These are phyloP conservation scores for Xestia xanthographa DNA, from an alignment of 2,888 invertebrate species.

Conservation along the genomic window DNA sequence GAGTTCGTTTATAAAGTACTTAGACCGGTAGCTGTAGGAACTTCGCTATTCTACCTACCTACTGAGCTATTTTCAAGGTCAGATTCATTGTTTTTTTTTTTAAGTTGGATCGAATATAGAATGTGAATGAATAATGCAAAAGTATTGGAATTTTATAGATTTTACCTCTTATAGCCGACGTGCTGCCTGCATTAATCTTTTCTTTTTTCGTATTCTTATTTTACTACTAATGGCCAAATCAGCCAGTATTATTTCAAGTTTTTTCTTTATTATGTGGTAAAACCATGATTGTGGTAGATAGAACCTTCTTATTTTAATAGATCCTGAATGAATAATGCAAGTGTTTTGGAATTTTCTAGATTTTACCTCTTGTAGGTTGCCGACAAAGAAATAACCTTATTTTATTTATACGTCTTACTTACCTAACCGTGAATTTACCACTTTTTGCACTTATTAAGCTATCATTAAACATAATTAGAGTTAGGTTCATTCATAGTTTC, in stretches of 20 bases:
- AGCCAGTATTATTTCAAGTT: no score
- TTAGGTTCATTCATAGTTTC: constrained; percentile 8
- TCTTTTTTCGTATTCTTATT: no score
- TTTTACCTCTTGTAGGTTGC: constrained; percentile 15
- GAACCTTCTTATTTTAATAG: no score
- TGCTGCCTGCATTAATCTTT: no score
- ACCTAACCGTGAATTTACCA: constrained; percentile 32
- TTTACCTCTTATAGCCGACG: constrained; percentile 12
- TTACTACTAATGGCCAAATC: no score
- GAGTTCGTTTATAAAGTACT: background rate
- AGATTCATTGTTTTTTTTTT: background rate
- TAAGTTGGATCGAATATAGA: background rate
- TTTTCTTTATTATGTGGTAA: no score
- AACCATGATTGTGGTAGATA: no score
- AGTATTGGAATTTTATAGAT: background rate
- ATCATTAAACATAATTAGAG: constrained; percentile 31
- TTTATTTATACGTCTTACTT: constrained; percentile 3
- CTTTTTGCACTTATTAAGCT: constrained; percentile 39
- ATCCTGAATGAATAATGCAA: background rate
- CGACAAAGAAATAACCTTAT: constrained; percentile 15
- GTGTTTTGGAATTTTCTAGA: background rate
- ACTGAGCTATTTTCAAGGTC: background rate
- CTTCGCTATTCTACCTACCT: background rate
- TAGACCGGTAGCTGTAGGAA: background rate
- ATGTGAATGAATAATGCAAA: background rate